Evolutionary conservation across 2,797 vertebrate species (phyloP).

Genomic region (Valencia hispanica): DNA sequence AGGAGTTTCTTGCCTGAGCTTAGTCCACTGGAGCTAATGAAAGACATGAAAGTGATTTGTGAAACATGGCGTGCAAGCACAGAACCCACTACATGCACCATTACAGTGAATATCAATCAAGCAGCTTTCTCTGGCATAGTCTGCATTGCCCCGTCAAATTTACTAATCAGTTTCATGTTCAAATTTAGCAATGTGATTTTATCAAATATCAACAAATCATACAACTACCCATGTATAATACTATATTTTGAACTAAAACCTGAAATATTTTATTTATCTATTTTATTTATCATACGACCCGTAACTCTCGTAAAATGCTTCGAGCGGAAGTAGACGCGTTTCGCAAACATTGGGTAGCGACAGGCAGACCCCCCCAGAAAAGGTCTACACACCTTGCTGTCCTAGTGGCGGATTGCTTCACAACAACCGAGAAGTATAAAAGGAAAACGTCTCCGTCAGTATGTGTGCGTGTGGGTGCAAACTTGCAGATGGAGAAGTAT

Average conservation of each 20-base stretch:
- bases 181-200: background rate
- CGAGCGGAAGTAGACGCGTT: too few relatives aligned
- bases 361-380: too few relatives aligned
- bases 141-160: constrained; percentile 20
- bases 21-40: constrained; percentile 46
- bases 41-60: constrained; percentile 63
- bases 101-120: constrained; percentile 55
- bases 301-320: too few relatives aligned
- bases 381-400: too few relatives aligned
- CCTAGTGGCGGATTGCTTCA: too few relatives aligned
- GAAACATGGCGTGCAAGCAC: constrained; percentile 54
- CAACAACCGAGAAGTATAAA: too few relatives aligned
- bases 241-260: background rate
- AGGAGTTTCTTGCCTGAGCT: constrained; percentile 47
- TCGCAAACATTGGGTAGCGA: too few relatives aligned
- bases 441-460: too few relatives aligned
- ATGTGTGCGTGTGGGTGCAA: too few relatives aligned
- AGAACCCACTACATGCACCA: constrained; percentile 39
- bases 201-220: background rate
- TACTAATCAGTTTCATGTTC: background rate
- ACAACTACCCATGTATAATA: background rate
- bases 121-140: constrained; percentile 24
- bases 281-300: too few relatives aligned
- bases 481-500: too few relatives aligned
- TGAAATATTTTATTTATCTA: background rate